phyloP scores from a whole-genome alignment of 1,140 invertebrate species.

The Psilanteris sp. region DNA sequence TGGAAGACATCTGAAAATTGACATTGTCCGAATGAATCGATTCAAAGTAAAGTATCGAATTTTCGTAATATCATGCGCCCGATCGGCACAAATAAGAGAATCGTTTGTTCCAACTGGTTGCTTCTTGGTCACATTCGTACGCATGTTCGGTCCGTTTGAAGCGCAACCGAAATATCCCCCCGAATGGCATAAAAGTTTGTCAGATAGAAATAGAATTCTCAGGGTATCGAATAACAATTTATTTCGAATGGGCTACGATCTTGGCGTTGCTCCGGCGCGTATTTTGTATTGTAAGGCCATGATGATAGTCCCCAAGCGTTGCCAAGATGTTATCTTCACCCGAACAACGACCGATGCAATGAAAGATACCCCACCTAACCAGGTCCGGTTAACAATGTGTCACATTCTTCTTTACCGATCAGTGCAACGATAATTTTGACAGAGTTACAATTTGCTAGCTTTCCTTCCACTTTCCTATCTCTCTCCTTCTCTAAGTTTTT shows the following conservation, averaged over 20 bases:
- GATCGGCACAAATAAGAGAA: conserved; percentile 44
- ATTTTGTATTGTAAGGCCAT: conserved; percentile 56
- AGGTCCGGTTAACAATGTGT: conserved; percentile 70
- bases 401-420: conserved; percentile 74
- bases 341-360: conserved; percentile 70
- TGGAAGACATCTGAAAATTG: conserved; percentile 42
- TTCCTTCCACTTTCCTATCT: conserved; percentile 71
- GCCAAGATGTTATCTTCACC: conserved; percentile 69
- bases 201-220: conserved; percentile 78
- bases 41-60: conserved; percentile 46
- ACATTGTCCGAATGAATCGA: conserved; percentile 51
- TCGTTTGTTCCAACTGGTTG: conserved; percentile 52
- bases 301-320: conserved; percentile 52
- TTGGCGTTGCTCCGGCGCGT: conserved; percentile 51
- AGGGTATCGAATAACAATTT: conserved; percentile 79
- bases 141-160: conserved; percentile 48
- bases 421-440: conserved; percentile 71
- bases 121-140: conserved; percentile 37
- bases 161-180: conserved; percentile 43
- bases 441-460: conserved; percentile 74
- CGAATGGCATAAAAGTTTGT: conserved; percentile 59
- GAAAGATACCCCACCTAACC: conserved; percentile 68
- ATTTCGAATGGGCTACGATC: conserved; percentile 70
- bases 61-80: conserved; percentile 41
- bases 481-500: no score